phyloP scores from a whole-genome alignment of 1,140 invertebrate genomes.

The Aphelenchoides avenae region DNA sequence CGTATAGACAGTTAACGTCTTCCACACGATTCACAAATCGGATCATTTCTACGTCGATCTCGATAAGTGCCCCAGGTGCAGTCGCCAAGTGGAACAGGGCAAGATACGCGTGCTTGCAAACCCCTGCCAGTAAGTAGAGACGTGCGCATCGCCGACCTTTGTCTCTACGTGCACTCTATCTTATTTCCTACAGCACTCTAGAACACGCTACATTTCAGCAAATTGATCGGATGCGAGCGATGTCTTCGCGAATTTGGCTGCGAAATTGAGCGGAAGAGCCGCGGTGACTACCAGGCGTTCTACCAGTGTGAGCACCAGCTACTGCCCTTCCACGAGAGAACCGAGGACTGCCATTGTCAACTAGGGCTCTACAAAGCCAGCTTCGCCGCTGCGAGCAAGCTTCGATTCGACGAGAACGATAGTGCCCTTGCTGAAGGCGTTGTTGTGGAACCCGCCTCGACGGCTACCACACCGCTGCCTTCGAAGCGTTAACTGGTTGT shows the following conservation, averaged over 20 bases:
- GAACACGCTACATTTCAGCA: slow-evolving; percentile 32
- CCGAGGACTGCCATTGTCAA: slow-evolving; percentile 55
- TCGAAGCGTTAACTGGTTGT: too few species aligned
- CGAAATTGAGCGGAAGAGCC: slow-evolving; percentile 45
- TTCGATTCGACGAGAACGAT: too few species aligned
- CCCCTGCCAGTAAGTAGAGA: slow-evolving; percentile 57
- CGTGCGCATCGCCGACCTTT: too few species aligned
- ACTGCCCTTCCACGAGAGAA: slow-evolving; percentile 39
- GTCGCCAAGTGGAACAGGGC: slow-evolving; percentile 50
- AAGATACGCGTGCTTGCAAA: slow-evolving; percentile 46
- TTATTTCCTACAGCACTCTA: too few species aligned
- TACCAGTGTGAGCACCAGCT: slow-evolving; percentile 54
- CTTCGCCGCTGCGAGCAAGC: slow-evolving; percentile 2
- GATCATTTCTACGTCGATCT: slow-evolving; percentile 58
- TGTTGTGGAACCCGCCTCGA: too few species aligned
- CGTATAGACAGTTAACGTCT: slow-evolving; percentile 51
- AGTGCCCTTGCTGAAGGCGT: too few species aligned
- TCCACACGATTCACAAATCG: slow-evolving; percentile 57
- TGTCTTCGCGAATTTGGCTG: slow-evolving; percentile 51
- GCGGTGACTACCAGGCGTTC: slow-evolving; percentile 44
- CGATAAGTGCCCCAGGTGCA: slow-evolving; percentile 51
- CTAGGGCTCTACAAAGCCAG: slow-evolving; percentile 31
- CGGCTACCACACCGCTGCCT: too few species aligned
- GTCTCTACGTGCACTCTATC: too few species aligned
- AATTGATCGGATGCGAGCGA: slow-evolving; percentile 55